Evolutionary conservation across 1,140 invertebrate species (phyloP).

Genomic region (Parapsyche elsis): DNA sequence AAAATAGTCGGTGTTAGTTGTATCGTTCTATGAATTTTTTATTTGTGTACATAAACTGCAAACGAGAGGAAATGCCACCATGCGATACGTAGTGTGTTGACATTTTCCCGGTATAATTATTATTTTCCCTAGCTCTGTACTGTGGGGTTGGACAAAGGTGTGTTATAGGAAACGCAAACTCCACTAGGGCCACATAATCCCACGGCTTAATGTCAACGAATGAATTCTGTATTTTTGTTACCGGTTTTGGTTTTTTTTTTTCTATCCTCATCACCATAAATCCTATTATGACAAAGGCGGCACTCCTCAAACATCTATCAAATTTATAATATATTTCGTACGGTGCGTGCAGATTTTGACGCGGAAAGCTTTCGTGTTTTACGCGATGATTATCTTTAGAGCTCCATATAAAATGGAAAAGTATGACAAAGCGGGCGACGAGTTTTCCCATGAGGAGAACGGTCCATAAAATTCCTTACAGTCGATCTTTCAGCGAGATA

Average conservation of each 20-base stretch:
- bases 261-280: conserved; percentile 56
- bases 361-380: no score
- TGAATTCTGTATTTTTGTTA: conserved; percentile 52
- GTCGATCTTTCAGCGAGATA: neutral
- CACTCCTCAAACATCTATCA: neutral
- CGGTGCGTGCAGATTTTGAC: neutral
- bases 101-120: conserved; percentile 14
- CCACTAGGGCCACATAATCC: conserved; percentile 51
- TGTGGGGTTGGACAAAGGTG: neutral
- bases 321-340: neutral
- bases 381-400: no score
- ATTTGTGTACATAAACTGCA: neutral
- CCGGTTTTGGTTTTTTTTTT: conserved; percentile 30
- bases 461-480: neutral
- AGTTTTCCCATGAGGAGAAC: neutral
- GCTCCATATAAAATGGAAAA: no score
- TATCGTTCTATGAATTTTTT: conserved; percentile 19
- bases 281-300: conserved; percentile 50
- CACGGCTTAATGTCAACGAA: conserved; percentile 53
- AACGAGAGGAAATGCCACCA: conserved; percentile 13
- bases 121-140: neutral
- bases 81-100: neutral
- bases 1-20: neutral
- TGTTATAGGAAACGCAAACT: conserved; percentile 42
- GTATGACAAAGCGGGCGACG: neutral